Evolutionary conservation across 2,113 vertebrate species (phyloP).

Genomic region (Lutjanus erythropterus): DNA sequence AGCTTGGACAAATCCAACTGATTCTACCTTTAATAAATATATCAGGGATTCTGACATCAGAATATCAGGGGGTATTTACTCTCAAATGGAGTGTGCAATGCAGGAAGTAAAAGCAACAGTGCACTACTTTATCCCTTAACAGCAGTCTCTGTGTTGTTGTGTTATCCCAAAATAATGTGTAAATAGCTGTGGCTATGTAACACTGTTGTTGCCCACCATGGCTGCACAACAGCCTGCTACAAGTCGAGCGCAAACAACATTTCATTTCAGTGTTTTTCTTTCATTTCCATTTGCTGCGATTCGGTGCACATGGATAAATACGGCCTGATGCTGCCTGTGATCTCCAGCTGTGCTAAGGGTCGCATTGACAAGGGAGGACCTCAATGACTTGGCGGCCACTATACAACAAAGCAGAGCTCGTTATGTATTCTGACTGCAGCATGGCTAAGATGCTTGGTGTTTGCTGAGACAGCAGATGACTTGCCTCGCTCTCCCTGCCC

Average conservation of each 20-base stretch:
- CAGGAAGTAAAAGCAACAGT: background rate
- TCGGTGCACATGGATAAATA: slow-evolving; percentile 46
- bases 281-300: slow-evolving; percentile 37
- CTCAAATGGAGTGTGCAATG: background rate
- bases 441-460: slow-evolving; percentile 66
- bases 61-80: background rate
- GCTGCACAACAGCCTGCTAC: slow-evolving; percentile 4
- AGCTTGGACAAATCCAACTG: too few species aligned
- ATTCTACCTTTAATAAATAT: too few species aligned
- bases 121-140: slow-evolving; percentile 11
- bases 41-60: too few species aligned
- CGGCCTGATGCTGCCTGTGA: slow-evolving; percentile 47
- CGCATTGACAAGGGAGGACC: slow-evolving; percentile 41
- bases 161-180: background rate
- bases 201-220: background rate
- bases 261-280: slow-evolving; percentile 44
- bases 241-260: slow-evolving; percentile 22
- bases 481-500: slow-evolving; percentile 68
- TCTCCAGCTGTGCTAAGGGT: slow-evolving; percentile 53
- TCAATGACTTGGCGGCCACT: slow-evolving; percentile 25
- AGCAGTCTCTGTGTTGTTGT: background rate
- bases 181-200: slow-evolving; percentile 3
- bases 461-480: slow-evolving; percentile 84
- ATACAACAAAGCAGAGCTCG: slow-evolving; percentile 46
- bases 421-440: slow-evolving; percentile 69